Evolutionary conservation across 2,113 vertebrate species (phyloP).

Genomic region (Anolis carolinensis): DNA sequence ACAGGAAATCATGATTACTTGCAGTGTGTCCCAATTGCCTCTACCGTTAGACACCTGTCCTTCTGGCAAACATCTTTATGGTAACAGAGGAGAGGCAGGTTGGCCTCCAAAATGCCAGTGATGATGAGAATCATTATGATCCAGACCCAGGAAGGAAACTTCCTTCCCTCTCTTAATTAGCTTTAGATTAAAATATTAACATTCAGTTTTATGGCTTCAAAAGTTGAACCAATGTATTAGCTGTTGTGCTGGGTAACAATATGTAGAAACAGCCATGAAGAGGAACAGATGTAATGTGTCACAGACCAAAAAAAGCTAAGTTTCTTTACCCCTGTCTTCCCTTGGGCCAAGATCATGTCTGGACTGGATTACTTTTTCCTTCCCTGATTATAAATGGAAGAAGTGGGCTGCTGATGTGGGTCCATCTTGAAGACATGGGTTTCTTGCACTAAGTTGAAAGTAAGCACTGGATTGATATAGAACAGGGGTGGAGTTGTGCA

Average conservation of each 20-base stretch:
- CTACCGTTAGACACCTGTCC: conserved; percentile 73
- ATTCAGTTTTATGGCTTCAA: conserved; percentile 10
- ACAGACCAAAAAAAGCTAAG: not conserved
- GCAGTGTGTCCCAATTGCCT: conserved; percentile 65
- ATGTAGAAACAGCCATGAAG: not conserved
- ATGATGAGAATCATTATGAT: conserved; percentile 33
- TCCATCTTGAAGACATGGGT: not conserved
- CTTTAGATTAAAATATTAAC: not conserved
- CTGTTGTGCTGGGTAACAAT: not conserved
- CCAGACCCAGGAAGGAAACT: conserved; percentile 33
- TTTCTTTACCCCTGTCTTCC: not conserved
- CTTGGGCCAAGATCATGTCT: not conserved
- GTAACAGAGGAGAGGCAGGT: conserved; percentile 55
- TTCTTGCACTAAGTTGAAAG: not conserved
- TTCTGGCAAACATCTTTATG: conserved; percentile 70
- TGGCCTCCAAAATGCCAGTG: conserved; percentile 64
- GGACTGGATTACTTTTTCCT: not conserved
- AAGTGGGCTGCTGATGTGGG: not conserved
- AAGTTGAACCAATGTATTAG: not conserved
- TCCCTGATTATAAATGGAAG: not conserved
- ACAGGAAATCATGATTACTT: conserved; percentile 64
- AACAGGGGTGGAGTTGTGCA: not conserved
- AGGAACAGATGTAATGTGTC: not conserved
- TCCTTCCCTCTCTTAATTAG: conserved; percentile 18
- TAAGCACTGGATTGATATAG: not conserved